Evolutionary conservation across 2,888 invertebrate species (phyloP), one percentile per base, ranked within the genome.

Genomic region (Microctonus brassicae): DNA sequence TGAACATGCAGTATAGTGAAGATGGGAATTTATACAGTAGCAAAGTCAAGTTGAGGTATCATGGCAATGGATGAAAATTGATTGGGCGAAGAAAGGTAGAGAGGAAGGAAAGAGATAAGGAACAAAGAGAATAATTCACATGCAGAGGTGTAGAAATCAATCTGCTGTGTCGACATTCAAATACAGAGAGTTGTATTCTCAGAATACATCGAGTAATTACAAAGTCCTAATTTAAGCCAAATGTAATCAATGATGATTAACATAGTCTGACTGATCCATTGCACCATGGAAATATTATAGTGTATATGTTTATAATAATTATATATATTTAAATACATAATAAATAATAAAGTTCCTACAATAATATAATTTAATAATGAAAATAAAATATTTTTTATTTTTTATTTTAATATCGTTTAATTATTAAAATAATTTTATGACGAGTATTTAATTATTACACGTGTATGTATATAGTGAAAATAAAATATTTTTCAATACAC

Each of bases 151-250:
- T 2, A 22, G 47, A 42, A 63, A 63, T 63, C 52, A 63, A 63
- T 52, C 63, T 63, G 52, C 47, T 63, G 42, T 63, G 63, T 63
- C 63, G 52, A 63, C 63, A 63, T 52, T 29, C 52, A 63, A 58
- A 58, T 17, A 52, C 52, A 29, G 42, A 20, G 47, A 63, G 26
- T 52, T 47, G 47, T 52, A 17, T 52, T 63, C 29, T 47, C 17
- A 52, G 52, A 42, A 63, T 52, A 11, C 33, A 52, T 17, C 17
- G 17, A 63, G 47, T 63, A 63, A 63, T 63, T 63, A 29, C 52
- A 52, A 63, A 63, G 63, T 34, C 52, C 52, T 29, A 47, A 63
- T 36, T 20, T 47, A 9, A 34, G 33, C 26, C n/a, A 10, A 47
- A 63, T 63, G 29, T 26, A 63, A 63, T 63, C 63, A 63, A 63